These are phyloP conservation scores for Mantis religiosa DNA, from an alignment of 2,888 invertebrate genomes.

Conservation along the genomic window DNA sequence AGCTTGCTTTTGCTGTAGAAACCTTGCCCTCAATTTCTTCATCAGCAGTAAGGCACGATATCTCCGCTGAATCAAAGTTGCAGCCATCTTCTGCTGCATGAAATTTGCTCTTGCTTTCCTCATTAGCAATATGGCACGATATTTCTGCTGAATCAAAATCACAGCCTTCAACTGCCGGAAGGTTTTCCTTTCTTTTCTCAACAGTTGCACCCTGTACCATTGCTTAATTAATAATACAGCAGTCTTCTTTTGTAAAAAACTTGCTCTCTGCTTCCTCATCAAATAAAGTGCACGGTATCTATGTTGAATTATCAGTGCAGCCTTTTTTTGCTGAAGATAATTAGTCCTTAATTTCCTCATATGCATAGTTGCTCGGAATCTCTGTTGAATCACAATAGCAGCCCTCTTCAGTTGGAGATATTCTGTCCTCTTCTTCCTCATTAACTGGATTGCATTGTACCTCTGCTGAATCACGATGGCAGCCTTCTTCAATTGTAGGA, in stretches of 20 bases:
- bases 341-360: neutral
- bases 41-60: neutral
- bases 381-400: slow-evolving; percentile 4
- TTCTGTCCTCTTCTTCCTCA: neutral
- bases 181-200: neutral
- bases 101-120: neutral
- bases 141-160: neutral
- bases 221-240: slow-evolving; percentile 10
- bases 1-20: neutral
- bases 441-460: neutral
- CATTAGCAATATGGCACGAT: neutral
- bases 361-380: neutral
- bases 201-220: neutral
- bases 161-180: neutral
- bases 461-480: neutral
- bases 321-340: neutral
- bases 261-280: neutral
- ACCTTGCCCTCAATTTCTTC: neutral
- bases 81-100: neutral
- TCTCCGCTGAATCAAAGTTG: neutral
- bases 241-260: neutral
- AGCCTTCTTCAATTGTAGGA: neutral
- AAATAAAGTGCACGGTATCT: neutral
- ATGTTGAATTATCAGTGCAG: neutral
- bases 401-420: neutral